Evolutionary conservation across 2,113 vertebrate genomes (phyloP), one percentile per base, ranked within the genome.

Genomic region (Myocastor coypus): DNA sequence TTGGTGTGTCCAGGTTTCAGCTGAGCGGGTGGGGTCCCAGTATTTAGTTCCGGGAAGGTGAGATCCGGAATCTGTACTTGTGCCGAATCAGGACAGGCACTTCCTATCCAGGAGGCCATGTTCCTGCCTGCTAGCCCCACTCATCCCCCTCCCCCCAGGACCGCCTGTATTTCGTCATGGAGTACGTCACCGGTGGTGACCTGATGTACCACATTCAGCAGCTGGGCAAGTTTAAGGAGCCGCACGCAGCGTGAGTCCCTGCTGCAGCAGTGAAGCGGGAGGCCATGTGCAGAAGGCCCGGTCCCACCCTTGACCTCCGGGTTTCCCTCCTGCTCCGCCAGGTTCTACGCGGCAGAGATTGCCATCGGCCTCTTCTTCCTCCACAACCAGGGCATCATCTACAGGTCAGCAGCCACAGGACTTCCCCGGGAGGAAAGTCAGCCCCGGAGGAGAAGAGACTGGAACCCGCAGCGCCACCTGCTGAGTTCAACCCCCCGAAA

Each of bases 181-280:
- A 99, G 91, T 99, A 99, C 8, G 99, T 99, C 92, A 99, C 99
- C 2, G 99, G 99, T 24, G 99, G 99, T 28, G 99, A 99, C 98
- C 98, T 99, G 97, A 99, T 99, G 99, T 99, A 99, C 97, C 99
- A 99, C 98, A 99, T 99, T 94, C 99, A 99, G 97, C 99, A 99
- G 64, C 93, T 99, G 89, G 99, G 99, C 94, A 99, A 99, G 97
- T 99, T 99, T 98, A 99, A 99, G 98, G 99, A 99, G 97, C 98
- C 99, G 20, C 99, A 99, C 10, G 99, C 99, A 61, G 99, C 99
- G 99, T 99, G 98, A 97, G 99, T 99, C 30, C 61, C 13, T 1
- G 28, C n/a, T 13, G 4, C 59, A 55, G 12, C 30, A 46, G 46
- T 8, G 8, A 37, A 42, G 40, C 42, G 16, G 30, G 3, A 9